Base-by-base conservation (phyloP, 92 coral and sea anemone genomes). In the Nematostella vectensis region DNA sequence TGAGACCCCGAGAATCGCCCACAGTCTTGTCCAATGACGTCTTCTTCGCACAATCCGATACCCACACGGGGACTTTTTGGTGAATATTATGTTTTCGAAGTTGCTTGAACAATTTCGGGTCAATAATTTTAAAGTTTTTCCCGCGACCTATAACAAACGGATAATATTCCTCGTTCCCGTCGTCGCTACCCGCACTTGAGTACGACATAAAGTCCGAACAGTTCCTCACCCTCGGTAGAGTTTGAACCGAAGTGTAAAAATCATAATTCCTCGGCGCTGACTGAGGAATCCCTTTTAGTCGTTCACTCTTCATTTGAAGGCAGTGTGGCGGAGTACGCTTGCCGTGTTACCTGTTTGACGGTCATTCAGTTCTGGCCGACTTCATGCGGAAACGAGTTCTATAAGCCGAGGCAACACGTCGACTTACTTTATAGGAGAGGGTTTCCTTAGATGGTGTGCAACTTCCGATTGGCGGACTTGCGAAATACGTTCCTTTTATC, bases 131-230 rank as follows among this genome's bases (percentile, higher is more conserved):
- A 55, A 80, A 80, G 29, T 67, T 72, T 51, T 65, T 67, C 37
- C 95, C 95, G 29, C 83, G 95, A 29, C 88, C 79, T 49, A 85
- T 85, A 38, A 85, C 95, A 54, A 75, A 85, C 0, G 95, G 95
- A 62, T 80, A 85, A 48, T 76, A 71, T 27, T 85, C 95, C 22
- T 85, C 95, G 33, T 56, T 74, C 62, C 80, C 95, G 27, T 83
- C 67, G 27, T 85, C 95, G 25, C 76, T 84, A 43, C 67, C 63
- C 15, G 66, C 38, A 50, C 60, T 44, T n/a, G 70, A 53, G n/a
- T n/a, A n/a, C n/a, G n/a, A n/a, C n/a, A n/a, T n/a, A 66, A 66
- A 66, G 18, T 66, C 63, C 30, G 72, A 15, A 55, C 55, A 55
- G 48, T 66, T 59, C 18, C 45, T 66, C 29, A 49, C 72, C 57